phyloP scores from a whole-genome alignment of 2,888 invertebrate species.

The Oegoconia quadripuncta region DNA sequence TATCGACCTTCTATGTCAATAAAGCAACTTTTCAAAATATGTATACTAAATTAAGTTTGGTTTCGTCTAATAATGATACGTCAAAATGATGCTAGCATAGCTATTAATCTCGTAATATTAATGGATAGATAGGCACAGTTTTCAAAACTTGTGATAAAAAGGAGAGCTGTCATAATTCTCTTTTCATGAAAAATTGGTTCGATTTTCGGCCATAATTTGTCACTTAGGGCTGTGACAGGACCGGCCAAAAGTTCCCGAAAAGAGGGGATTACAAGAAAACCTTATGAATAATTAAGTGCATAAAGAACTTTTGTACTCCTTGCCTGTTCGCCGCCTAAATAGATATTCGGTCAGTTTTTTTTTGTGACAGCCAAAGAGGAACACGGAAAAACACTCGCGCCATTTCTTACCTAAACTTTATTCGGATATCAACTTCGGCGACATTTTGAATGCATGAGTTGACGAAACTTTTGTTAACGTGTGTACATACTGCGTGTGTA shows the following conservation, averaged over 20 bases:
- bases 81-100: background rate
- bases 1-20: no score
- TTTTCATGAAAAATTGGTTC: slow-evolving; percentile 40
- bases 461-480: background rate
- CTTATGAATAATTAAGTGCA: slow-evolving; percentile 74
- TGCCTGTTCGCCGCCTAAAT: slow-evolving; percentile 32
- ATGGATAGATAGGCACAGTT: slow-evolving; percentile 1
- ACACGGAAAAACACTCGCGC: slow-evolving; percentile 49
- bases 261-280: slow-evolving; percentile 57
- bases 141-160: slow-evolving; percentile 10
- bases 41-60: no score
- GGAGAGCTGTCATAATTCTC: slow-evolving; percentile 27
- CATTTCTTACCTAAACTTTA: slow-evolving; percentile 8
- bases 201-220: slow-evolving; percentile 63
- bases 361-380: slow-evolving; percentile 39
- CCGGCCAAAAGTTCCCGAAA: slow-evolving; percentile 45
- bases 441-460: background rate
- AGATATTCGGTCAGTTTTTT: slow-evolving; percentile 46
- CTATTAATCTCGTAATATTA: background rate
- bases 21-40: no score
- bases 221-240: slow-evolving; percentile 64
- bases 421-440: background rate
- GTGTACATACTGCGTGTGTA: background rate
- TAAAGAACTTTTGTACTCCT: slow-evolving; percentile 53
- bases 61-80: background rate